Base-by-base conservation (phyloP, 2,797 vertebrate genomes). In the Paguma larvata region DNA sequence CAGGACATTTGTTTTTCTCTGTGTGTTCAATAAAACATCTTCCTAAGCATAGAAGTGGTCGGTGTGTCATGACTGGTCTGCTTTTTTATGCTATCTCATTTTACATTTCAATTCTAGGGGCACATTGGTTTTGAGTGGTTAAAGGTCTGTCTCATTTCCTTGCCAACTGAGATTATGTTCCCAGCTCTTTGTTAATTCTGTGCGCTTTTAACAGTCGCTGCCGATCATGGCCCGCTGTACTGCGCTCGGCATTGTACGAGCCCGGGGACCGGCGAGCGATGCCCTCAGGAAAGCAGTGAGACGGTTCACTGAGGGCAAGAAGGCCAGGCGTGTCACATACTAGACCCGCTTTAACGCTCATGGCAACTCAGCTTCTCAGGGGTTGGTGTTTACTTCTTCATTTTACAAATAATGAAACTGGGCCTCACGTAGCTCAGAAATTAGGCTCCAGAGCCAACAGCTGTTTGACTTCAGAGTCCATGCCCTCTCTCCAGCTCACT, bases 141-240 rank as follows among this genome's bases (percentile, higher is more conserved):
- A 88, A 85, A 95, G 41, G 70, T 79, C 51, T 79, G 73, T 79
- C 80, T 96, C 73, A 62, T 91, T 92, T 97, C 79, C 62, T 83
- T 90, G 92, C 87, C 80, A 91, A 63, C 46, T 68, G 27, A 63
- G 62, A 93, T 78, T 85, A 65, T 63, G 62, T 85, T 88, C 93
- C 80, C 27, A 86, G 67, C 19, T 89, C 80, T 77, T 92, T 75
- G 68, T 95, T 79, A 90, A 85, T 95, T 92, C 72, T 85, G n/a
- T 38, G 32, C 53, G 56, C 92, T 96, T 91, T 91, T n/a, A 88
- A 63, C 44, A 25, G 2, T 93, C 63, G 8, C 68, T 88, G 3
- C 46, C 87, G 56, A n/a, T 84, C 41, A 34, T 3, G 11, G 44
- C n/a, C 34, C 18, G 12, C 5, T 7, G 56, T 25, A 34, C 23